phyloP scores from a whole-genome alignment of 2,888 invertebrate species.

The Drosophila robusta region DNA sequence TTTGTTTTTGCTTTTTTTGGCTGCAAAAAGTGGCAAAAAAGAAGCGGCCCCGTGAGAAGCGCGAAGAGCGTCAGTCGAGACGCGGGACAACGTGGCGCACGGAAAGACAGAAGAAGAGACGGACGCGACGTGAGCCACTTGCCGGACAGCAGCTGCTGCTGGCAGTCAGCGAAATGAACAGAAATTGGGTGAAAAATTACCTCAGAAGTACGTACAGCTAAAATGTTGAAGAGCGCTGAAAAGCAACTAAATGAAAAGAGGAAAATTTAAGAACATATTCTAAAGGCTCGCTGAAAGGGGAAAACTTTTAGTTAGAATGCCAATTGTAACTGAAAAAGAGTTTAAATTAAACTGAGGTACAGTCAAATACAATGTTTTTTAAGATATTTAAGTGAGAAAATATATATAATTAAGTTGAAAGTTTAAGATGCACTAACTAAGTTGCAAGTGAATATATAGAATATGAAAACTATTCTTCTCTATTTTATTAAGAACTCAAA shows the following conservation, averaged over 20 bases:
- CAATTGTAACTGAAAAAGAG: too few relatives aligned
- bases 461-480: too few relatives aligned
- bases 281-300: not conserved
- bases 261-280: not conserved
- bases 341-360: too few relatives aligned
- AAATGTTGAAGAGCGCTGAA: slow-evolving; percentile 7
- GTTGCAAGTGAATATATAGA: too few relatives aligned
- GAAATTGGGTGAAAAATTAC: slow-evolving; percentile 61
- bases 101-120: slow-evolving; percentile 6
- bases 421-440: too few relatives aligned
- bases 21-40: slow-evolving; percentile 7
- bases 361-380: too few relatives aligned
- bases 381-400: too few relatives aligned
- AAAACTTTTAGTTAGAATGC: too few relatives aligned
- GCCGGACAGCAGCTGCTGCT: slow-evolving; percentile 31
- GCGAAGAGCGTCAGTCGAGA: slow-evolving; percentile 45
- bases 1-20: slow-evolving; percentile 23
- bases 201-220: slow-evolving; percentile 17
- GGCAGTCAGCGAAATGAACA: slow-evolving; percentile 24
- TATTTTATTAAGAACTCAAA: too few relatives aligned
- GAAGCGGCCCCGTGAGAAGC: slow-evolving; percentile 24
- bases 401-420: too few relatives aligned
- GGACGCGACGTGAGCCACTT: slow-evolving; percentile 10
- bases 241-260: slow-evolving; percentile 2
- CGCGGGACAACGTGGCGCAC: too few relatives aligned